Evolutionary conservation across 2,113 vertebrate genomes (phyloP).

Genomic region (Ptyas mucosa): DNA sequence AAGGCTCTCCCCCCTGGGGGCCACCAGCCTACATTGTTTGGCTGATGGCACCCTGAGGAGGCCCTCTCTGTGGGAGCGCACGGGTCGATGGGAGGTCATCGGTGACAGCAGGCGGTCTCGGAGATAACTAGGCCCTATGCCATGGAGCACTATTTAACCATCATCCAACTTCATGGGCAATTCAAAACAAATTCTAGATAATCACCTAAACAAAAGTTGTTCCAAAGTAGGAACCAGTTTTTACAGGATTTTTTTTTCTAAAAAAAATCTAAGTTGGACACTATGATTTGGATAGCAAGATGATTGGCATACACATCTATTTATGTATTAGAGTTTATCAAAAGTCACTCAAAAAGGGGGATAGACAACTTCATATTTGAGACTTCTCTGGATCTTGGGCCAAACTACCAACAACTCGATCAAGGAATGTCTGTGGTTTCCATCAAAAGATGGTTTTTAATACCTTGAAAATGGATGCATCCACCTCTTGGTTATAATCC

Average conservation of each 20-base stretch:
- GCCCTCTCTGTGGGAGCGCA: no score
- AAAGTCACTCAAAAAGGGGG: neutral
- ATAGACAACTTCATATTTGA: neutral
- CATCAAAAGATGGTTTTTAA: neutral
- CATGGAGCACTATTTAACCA: no score
- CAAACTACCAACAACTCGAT: neutral
- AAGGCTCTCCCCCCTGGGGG: no score
- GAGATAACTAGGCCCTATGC: no score
- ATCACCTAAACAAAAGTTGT: neutral
- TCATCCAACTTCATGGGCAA: neutral
- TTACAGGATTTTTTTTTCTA: neutral
- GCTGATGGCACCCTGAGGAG: no score
- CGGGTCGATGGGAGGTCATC: no score
- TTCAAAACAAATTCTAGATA: neutral
- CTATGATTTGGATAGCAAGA: neutral
- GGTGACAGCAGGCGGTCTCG: no score
- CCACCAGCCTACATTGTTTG: no score
- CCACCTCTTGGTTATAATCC: conserved; percentile 97
- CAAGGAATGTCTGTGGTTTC: no score
- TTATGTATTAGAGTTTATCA: neutral
- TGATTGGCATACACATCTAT: neutral
- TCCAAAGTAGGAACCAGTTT: neutral
- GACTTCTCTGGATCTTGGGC: neutral
- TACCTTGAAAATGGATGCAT: conserved; percentile 98
- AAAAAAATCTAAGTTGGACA: neutral